A percentile compares a stretch with the other conserved stretches of the same genome.
phyloP scores from a whole-genome alignment of 2,113 vertebrate genomes.

The Aythya baeri region DNA sequence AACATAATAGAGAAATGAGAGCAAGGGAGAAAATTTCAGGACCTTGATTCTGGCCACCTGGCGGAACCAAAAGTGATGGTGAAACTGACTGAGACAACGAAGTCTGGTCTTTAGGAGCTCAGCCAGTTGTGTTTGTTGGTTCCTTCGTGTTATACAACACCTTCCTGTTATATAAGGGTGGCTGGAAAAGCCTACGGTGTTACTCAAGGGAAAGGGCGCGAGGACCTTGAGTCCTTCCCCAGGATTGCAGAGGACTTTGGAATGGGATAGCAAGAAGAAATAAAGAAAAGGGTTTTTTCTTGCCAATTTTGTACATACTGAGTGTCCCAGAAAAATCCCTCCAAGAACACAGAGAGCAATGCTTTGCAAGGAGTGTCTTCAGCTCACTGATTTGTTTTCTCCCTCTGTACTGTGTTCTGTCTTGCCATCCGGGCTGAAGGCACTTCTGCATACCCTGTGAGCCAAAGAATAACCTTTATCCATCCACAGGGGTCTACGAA shows the following conservation, averaged over 20 bases:
- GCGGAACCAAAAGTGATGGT: neutral
- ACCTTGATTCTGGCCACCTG: neutral
- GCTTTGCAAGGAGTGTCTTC: neutral
- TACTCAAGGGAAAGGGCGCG: slow-evolving; percentile 1
- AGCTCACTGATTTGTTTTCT: neutral
- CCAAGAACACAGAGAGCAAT: neutral
- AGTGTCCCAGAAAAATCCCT: neutral
- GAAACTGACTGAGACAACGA: neutral
- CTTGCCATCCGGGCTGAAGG: neutral
- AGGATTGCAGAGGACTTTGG: neutral
- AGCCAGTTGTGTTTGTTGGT: neutral
- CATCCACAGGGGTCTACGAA: neutral
- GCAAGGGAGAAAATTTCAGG: neutral
- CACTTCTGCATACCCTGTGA: neutral
- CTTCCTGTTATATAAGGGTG: neutral
- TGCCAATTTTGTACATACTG: neutral
- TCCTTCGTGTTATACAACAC: neutral
- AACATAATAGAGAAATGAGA: slow-evolving; percentile 14
- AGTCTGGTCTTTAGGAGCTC: neutral
- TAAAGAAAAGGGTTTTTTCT: neutral
- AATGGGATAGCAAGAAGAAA: neutral
- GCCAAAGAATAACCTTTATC: neutral
- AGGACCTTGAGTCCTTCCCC: neutral
- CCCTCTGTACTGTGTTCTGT: neutral
- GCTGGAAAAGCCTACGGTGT: neutral